Evolutionary conservation across 2,888 invertebrate genomes (phyloP).

Genomic region (Lucinisca nassula): DNA sequence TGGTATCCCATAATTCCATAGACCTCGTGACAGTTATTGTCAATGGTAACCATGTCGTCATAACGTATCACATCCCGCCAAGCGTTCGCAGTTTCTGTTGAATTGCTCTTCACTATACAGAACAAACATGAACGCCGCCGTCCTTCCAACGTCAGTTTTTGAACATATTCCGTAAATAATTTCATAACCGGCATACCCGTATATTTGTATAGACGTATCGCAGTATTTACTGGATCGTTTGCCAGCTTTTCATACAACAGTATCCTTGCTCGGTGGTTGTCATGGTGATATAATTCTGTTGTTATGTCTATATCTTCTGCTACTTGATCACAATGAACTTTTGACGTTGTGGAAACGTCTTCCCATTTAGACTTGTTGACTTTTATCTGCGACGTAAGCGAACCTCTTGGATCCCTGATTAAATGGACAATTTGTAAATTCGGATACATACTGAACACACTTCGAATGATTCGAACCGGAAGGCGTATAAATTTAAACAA

Average conservation of each 20-base stretch:
- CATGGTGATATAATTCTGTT: constrained; percentile 16
- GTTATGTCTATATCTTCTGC: constrained; percentile 46
- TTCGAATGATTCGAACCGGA: constrained; percentile 48
- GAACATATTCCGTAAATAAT: constrained; percentile 34
- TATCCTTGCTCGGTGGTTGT: constrained; percentile 39
- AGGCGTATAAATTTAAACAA: constrained; percentile 64
- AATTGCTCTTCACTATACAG: constrained; percentile 48
- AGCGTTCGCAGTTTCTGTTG: constrained; percentile 51
- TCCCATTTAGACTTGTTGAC: constrained; percentile 39
- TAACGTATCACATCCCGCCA: constrained; percentile 54
- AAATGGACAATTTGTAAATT: constrained; percentile 62
- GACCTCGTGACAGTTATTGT: constrained; percentile 40
- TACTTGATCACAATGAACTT: constrained; percentile 37
- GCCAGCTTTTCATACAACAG: constrained; percentile 59
- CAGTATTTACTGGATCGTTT: constrained; percentile 47
- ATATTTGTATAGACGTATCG: constrained; percentile 44
- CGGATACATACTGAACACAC: constrained; percentile 43
- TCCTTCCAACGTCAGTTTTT: constrained; percentile 50
- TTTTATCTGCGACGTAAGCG: constrained; percentile 51
- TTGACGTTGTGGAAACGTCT: constrained; percentile 24
- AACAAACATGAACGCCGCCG: constrained; percentile 7
- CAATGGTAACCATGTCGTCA: constrained; percentile 35
- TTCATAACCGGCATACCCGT: constrained; percentile 21
- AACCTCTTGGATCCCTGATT: constrained; percentile 59
- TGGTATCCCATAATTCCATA: constrained; percentile 58